phyloP scores from a whole-genome alignment of 2,113 vertebrate genomes.

The Mesitornis unicolor region DNA sequence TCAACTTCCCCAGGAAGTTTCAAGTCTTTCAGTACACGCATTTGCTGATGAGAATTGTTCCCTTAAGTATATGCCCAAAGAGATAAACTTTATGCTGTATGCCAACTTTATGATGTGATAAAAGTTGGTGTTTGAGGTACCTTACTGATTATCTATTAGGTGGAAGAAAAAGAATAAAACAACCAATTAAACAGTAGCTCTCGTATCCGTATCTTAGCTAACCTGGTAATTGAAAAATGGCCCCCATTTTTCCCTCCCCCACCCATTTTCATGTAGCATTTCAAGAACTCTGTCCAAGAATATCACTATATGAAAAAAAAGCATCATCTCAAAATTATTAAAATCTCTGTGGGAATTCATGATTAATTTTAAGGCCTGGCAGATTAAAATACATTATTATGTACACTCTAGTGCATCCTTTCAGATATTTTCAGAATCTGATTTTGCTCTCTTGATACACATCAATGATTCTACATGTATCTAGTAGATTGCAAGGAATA shows the following conservation, averaged over 20 bases:
- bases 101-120: conserved; percentile 63
- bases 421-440: conserved; percentile 90
- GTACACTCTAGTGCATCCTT: conserved; percentile 88
- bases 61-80: conserved; percentile 2
- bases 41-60: neutral
- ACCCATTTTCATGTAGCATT: conserved; percentile 63
- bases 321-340: conserved; percentile 86
- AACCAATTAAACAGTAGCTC: conserved; percentile 65
- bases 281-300: conserved; percentile 81
- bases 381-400: conserved; percentile 92
- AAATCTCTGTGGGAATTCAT: conserved; percentile 90
- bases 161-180: conserved; percentile 69
- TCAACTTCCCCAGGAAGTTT: neutral
- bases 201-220: conserved; percentile 38
- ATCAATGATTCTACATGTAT: conserved; percentile 88
- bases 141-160: conserved; percentile 69
- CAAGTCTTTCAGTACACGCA: neutral
- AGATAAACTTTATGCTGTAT: conserved; percentile 62
- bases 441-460: conserved; percentile 89
- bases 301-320: conserved; percentile 75
- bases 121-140: conserved; percentile 69
- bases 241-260: conserved; percentile 47
- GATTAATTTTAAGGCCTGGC: conserved; percentile 90
- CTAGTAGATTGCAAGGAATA: conserved; percentile 90
- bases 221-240: conserved; percentile 65